Evolutionary conservation across 1,140 invertebrate genomes (phyloP).

Genomic region (Ceratina australensis): DNA sequence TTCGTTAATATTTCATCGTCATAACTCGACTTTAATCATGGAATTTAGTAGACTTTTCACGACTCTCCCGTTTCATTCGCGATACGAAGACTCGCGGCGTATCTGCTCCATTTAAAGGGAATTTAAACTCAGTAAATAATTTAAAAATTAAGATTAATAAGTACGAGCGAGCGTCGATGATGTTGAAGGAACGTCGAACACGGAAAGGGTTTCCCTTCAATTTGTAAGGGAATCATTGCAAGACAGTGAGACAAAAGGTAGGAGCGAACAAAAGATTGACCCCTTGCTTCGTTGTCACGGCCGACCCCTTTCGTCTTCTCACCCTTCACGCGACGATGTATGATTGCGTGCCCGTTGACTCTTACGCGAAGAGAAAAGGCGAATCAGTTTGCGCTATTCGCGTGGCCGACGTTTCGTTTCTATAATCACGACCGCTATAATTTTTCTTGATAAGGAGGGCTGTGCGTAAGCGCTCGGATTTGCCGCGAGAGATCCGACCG

Average conservation of each 20-base stretch:
- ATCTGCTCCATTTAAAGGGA: too few relatives aligned
- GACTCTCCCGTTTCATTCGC: background rate
- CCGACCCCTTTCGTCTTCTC: background rate
- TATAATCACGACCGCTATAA: constrained; percentile 27
- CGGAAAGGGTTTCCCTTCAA: constrained; percentile 27
- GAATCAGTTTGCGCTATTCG: constrained; percentile 38
- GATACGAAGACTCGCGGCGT: too few relatives aligned
- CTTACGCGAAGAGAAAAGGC: constrained; percentile 33
- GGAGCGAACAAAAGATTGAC: constrained; percentile 32
- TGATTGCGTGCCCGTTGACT: constrained; percentile 42
- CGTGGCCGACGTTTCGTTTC: constrained; percentile 28
- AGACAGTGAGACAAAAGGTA: constrained; percentile 38
- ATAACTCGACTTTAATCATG: constrained; percentile 7
- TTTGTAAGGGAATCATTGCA: constrained; percentile 42
- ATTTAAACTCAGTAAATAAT: too few relatives aligned
- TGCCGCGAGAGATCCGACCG: background rate
- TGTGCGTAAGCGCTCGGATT: background rate
- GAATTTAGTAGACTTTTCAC: background rate
- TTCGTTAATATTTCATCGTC: constrained; percentile 30
- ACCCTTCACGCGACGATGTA: constrained; percentile 17
- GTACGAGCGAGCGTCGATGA: too few relatives aligned
- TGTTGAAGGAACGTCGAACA: background rate
- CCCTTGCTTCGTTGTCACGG: constrained; percentile 33
- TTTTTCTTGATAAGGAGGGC: constrained; percentile 15
- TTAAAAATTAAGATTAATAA: too few relatives aligned